Evolutionary conservation across 1,140 invertebrate species (phyloP), one percentile per base, ranked within the genome.

Genomic region (Matsumurasca onukii): DNA sequence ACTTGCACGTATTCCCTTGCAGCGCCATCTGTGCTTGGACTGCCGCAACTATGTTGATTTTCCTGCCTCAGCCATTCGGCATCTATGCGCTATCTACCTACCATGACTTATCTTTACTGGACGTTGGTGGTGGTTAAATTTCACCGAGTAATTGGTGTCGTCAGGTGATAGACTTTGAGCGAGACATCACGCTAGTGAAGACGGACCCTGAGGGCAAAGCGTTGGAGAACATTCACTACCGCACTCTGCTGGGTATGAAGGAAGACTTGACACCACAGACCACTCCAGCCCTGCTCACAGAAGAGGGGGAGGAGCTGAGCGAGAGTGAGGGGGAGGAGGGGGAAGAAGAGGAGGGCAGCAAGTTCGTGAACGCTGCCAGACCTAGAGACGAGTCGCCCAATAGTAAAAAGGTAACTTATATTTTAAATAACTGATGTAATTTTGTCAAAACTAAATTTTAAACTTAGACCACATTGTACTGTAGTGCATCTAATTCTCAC

Each of bases 381-480:
- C 93, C 92, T 1, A 87, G 90, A 74, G 86, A 94, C 77, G 97
- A 99, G 82, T 93, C 94, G 3, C 84, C 88, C 0, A 90, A 93
- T 69, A 90, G 89, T 71, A 94, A 91, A 82, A 95, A 91, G 81
- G 88, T 88, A 78, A 74, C 51, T 70, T 62, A 9, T 15, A 3
- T 55, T 63, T 17, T 45, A 52, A 68, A 31, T 34, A 27, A 49
- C 22, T 72, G 25, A n/a, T 65, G 22, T 49, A 66, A 51, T 49
- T 52, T 34, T 15, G 34, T 67, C 20, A 25, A 17, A 20, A 62
- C 63, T 51, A 39, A 66, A 65, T 20, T 29, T 31, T 48, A 24
- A 39, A 20, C 65, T 39, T 25, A 64, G n/a, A 62, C 34, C 5
- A 9, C 5, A 5, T 9, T 39, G 34, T 39, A 9, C 64, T 59